Evolutionary conservation across 2,888 invertebrate genomes (phyloP).

Genomic region (Drosophila gaucha): DNA sequence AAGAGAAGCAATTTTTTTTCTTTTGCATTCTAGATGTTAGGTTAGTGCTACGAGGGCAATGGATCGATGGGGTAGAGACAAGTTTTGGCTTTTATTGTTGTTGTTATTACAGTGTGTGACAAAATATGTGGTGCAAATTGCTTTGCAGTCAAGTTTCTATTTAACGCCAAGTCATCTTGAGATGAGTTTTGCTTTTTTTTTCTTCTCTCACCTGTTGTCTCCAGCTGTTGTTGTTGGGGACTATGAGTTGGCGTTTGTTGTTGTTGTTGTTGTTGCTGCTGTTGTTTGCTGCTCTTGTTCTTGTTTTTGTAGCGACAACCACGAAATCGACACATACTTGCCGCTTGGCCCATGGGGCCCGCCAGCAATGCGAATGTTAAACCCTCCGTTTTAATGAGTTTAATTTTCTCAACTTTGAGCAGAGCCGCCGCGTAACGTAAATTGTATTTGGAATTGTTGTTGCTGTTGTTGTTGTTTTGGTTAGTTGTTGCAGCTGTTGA

Average conservation of each 20-base stretch:
- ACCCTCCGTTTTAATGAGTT: conserved; percentile 85
- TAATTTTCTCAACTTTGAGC: conserved; percentile 82
- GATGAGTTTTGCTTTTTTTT: conserved; percentile 13
- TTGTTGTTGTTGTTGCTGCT: conserved; percentile 59
- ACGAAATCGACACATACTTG: conserved; percentile 93
- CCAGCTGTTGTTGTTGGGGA: conserved; percentile 42
- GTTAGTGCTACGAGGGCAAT: conserved; percentile 1
- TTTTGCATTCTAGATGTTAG: conserved; percentile 11
- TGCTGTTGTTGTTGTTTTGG: conserved; percentile 26
- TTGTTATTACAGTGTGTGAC: conserved; percentile 17
- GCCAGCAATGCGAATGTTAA: conserved; percentile 85
- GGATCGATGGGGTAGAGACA: conserved; percentile 29
- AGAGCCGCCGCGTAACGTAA: conserved; percentile 62
- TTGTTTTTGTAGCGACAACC: conserved; percentile 92
- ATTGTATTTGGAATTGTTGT: conserved; percentile 52
- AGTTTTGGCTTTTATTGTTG: conserved; percentile 9
- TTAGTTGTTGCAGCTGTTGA: conserved; percentile 38
- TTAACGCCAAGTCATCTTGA: conserved; percentile 30
- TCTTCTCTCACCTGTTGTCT: conserved; percentile 70
- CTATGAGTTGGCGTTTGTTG: conserved; percentile 53
- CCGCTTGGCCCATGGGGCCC: conserved; percentile 90
- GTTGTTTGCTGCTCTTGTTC: conserved; percentile 83
- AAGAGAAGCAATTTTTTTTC: conserved; percentile 33
- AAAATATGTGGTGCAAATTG: conserved; percentile 48
- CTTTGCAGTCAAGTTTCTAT: conserved; percentile 8